Percentiles rank a stretch among this genome's conserved stretches.
phyloP scores from a whole-genome alignment of 2,113 vertebrate species.

The Vombatus ursinus region DNA sequence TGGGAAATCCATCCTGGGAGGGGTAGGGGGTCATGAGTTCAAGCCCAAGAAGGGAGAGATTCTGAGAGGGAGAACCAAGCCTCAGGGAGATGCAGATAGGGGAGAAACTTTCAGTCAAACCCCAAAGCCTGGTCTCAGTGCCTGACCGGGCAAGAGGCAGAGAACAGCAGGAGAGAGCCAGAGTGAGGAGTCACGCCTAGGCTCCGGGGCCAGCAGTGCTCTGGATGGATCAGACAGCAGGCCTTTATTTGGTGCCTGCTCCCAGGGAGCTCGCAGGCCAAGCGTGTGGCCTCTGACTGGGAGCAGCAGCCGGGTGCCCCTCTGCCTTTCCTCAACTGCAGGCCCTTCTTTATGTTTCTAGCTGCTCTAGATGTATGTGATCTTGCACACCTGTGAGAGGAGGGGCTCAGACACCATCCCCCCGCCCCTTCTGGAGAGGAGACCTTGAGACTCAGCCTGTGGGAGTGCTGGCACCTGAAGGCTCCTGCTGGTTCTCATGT shows the following conservation, averaged over 20 bases:
- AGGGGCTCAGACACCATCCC: neutral
- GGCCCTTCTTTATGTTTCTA: neutral
- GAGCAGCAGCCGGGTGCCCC: too few relatives aligned
- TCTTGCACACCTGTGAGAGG: neutral
- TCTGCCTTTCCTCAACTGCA: fast-evolving
- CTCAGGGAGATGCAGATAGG: neutral
- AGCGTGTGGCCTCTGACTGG: neutral
- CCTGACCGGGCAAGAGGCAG: neutral
- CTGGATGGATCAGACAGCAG: neutral
- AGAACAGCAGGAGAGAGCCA: neutral
- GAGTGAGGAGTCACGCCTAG: neutral
- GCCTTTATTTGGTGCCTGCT: too few relatives aligned
- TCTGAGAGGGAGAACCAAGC: neutral
- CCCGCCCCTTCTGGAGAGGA: neutral
- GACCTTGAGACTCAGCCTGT: neutral
- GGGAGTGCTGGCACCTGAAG: neutral
- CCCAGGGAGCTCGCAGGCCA: neutral
- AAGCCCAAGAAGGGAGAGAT: neutral
- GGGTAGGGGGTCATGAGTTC: neutral
- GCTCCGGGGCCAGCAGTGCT: neutral
- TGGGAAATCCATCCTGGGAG: neutral
- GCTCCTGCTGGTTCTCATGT: neutral
- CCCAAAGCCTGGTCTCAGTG: neutral
- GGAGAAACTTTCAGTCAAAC: neutral
- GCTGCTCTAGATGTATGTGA: neutral